Percentiles rank a stretch among this genome's conserved stretches.
Evolutionary conservation across 1,140 invertebrate species (phyloP).

Genomic region (Orussus abietinus): DNA sequence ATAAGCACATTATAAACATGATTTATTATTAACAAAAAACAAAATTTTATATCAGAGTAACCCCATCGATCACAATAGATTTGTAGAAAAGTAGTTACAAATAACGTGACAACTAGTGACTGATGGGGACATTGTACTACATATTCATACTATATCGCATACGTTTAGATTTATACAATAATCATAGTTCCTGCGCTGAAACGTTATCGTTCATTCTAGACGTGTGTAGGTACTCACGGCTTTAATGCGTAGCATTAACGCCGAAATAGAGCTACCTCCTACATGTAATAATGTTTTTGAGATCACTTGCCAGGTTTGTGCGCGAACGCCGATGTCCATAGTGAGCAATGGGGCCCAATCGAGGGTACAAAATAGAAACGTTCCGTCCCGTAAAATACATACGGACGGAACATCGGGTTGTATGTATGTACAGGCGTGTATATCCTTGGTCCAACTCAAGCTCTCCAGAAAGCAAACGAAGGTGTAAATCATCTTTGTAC

Average conservation of each 20-base stretch:
- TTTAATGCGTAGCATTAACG: neutral
- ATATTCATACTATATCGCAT: conserved; percentile 30
- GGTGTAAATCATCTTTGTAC: conserved; percentile 26
- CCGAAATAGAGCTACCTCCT: conserved; percentile 16
- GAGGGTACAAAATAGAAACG: conserved; percentile 31
- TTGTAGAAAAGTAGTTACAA: conserved; percentile 40
- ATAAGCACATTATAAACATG: conserved; percentile 44
- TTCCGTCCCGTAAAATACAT: conserved; percentile 13
- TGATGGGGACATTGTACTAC: conserved; percentile 34
- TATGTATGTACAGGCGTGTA: too few relatives aligned
- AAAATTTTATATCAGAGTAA: conserved; percentile 34
- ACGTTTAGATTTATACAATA: conserved; percentile 25
- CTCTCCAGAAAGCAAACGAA: too few relatives aligned
- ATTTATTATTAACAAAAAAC: conserved; percentile 47
- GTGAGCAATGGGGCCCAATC: conserved; percentile 26
- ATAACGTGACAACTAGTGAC: conserved; percentile 34
- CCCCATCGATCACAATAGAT: conserved; percentile 27
- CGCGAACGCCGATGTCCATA: conserved; percentile 20
- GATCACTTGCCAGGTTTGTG: conserved; percentile 15
- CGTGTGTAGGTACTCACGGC: too few relatives aligned
- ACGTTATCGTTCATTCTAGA: conserved; percentile 32
- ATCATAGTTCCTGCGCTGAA: conserved; percentile 24
- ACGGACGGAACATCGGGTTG: too few relatives aligned
- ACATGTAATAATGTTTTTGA: conserved; percentile 14
- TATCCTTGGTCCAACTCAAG: too few relatives aligned